Evolutionary conservation across 2,797 vertebrate genomes (phyloP), one percentile per base, ranked within the genome.

Genomic region (Hippoglossus hippoglossus): DNA sequence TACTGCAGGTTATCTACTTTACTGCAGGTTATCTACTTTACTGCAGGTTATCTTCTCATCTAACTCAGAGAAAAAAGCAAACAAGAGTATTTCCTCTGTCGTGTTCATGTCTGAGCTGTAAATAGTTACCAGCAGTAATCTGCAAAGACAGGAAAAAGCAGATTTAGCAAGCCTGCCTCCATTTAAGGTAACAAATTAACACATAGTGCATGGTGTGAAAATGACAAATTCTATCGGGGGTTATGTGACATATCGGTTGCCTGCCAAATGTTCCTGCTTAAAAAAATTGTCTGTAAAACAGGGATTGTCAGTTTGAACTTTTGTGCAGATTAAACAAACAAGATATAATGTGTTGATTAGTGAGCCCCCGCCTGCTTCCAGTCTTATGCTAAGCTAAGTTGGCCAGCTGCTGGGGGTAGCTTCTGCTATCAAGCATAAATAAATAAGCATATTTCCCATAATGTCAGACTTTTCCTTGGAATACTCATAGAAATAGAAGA

Each of bases 401-500:
- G 49, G 47, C n/a, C 19, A 49, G 47, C 21, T 7, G 46, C 46
- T 49, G 46, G 47, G 15, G n/a, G 47, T 10, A 21, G 47, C 19
- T 44, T 44, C 16, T 16, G 41, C 4, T 16, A 18, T 18, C 16
- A 44, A 44, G 41, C 41, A 5, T 44, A 6, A 16, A 41, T 16
- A 41, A 41, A 41, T 15, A 2, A 54, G 3, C 2, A 1, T 10
- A 19, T n/a, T 31, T 54, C 25, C 22, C n/a, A 55, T 49, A 41
- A 62, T 15, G 1, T 49, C 4, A 3, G 22, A 49, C 6, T n/a
- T 55, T 44, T 25, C 16, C 2, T 6, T 16, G 7, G 28, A 64
- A 55, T 21, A 57, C 57, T 28, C 5, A 21, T 41, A 61, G 44
- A 39, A 49, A 62, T 44, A 34, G 63, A 60, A 2, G 36, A 44